Conservation (phyloP, 2,113 vertebrate genomes). For the Cyphomyrus discorhynchus region DNA sequence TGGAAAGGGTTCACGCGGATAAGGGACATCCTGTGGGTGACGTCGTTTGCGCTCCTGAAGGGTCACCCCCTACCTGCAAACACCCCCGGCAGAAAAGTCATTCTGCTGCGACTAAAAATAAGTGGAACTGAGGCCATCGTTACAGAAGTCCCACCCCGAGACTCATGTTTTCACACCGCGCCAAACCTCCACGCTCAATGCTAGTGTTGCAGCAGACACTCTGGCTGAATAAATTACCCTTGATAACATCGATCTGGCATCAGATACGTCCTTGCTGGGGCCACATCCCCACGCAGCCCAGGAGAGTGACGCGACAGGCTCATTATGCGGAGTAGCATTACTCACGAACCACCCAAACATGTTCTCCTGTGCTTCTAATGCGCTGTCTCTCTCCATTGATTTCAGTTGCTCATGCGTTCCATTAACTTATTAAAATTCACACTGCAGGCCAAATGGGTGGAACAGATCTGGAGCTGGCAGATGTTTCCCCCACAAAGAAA, state of each 20-base stretch:
- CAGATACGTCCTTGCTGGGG: constrained; percentile 4
- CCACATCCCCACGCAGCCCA: background rate
- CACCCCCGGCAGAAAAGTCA: background rate
- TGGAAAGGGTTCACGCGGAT: background rate
- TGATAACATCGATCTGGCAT: constrained; percentile 18
- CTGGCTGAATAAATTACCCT: constrained; percentile 17
- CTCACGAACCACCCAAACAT: background rate
- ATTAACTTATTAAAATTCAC: constrained; percentile 33
- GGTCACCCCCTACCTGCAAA: background rate
- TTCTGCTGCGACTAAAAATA: background rate
- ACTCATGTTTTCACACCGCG: constrained; percentile 10
- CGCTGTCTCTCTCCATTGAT: constrained; percentile 11
- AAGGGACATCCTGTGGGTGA: background rate
- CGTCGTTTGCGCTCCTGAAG: background rate
- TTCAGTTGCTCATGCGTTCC: constrained; percentile 5
- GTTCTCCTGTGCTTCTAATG: background rate
- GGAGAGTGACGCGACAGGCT: background rate
- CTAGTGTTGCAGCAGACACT: background rate
- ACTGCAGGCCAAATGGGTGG: constrained; percentile 30
- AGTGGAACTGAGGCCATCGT: background rate
- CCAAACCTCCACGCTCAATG: constrained; percentile 3
- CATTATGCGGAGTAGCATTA: background rate
- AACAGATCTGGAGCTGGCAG: constrained; percentile 14
- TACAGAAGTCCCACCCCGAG: background rate
- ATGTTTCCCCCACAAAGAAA: constrained; percentile 14